These are phyloP conservation scores for Etheostoma spectabile DNA, from an alignment of 2,113 vertebrate genomes.

Conservation along the genomic window DNA sequence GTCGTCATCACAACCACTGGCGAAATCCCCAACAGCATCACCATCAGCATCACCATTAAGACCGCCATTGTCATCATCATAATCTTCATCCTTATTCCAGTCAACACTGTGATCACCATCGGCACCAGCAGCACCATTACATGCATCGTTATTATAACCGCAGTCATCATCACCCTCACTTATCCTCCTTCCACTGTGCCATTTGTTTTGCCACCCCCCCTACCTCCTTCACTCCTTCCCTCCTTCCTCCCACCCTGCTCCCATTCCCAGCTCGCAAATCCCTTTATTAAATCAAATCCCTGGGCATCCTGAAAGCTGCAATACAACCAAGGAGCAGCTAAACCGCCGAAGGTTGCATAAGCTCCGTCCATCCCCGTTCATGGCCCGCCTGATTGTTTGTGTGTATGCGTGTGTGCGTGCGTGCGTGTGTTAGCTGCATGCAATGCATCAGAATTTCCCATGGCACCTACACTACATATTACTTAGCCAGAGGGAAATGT, in stretches of 20 bases:
- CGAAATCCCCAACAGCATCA: slow-evolving; percentile 14
- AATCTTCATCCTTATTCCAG: slow-evolving; percentile 15
- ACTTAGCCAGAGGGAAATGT: slow-evolving; percentile 70
- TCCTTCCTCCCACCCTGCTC: slow-evolving; percentile 27
- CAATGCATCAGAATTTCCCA: slow-evolving; percentile 73
- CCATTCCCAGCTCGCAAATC: slow-evolving; percentile 60
- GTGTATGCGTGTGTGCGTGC: slow-evolving; percentile 16
- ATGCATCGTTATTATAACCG: slow-evolving; percentile 9
- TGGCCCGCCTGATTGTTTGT: slow-evolving; percentile 53
- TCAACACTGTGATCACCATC: slow-evolving; percentile 13
- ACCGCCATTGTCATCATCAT: not conserved
- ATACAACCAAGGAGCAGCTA: slow-evolving; percentile 61
- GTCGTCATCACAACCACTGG: not conserved
- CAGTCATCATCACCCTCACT: slow-evolving; percentile 7
- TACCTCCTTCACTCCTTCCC: not conserved
- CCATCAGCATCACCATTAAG: not conserved
- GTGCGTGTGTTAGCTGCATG: slow-evolving; percentile 13
- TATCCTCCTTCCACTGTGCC: not conserved
- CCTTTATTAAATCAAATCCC: slow-evolving; percentile 79
- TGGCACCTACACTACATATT: slow-evolving; percentile 55
- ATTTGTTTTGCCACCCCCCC: slow-evolving; percentile 26
- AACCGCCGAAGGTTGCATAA: slow-evolving; percentile 63
- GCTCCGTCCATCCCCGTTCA: slow-evolving; percentile 49
- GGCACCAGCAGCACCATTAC: not conserved
- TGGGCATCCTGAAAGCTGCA: slow-evolving; percentile 51